A percentile compares a stretch with the other conserved stretches of the same genome.
Evolutionary conservation across 2,113 vertebrate genomes (phyloP).

Genomic region (Argyrosomus japonicus): DNA sequence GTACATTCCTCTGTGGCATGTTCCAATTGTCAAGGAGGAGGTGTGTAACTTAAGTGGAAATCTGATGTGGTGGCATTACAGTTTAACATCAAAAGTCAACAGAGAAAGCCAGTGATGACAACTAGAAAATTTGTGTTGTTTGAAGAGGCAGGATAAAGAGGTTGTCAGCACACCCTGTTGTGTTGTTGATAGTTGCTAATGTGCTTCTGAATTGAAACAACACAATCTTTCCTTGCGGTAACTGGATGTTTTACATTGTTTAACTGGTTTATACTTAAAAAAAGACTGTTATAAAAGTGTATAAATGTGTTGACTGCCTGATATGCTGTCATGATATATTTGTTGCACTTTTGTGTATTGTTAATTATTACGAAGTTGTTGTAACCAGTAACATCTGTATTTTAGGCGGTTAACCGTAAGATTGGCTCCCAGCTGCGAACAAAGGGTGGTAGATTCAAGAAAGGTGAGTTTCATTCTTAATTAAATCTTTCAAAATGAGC

Average conservation of each 20-base stretch:
- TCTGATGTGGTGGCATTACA: neutral
- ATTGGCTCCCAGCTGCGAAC: neutral
- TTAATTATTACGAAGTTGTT: neutral
- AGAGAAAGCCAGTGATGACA: neutral
- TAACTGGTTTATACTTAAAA: too few relatives aligned
- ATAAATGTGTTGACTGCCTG: too few relatives aligned
- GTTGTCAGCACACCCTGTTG: neutral
- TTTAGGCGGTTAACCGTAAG: conserved; percentile 12
- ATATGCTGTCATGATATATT: too few relatives aligned
- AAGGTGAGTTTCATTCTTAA: conserved; percentile 41
- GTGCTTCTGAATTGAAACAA: too few relatives aligned
- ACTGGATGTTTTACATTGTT: too few relatives aligned
- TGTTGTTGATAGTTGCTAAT: too few relatives aligned
- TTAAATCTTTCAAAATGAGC: neutral
- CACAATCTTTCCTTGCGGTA: too few relatives aligned
- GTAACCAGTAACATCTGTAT: neutral
- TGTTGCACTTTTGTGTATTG: neutral
- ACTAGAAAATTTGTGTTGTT: neutral
- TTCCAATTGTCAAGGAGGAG: conserved; percentile 57
- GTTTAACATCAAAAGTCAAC: neutral
- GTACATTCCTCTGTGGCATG: conserved; percentile 64
- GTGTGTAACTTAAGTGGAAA: conserved; percentile 40
- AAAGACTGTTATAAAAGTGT: too few relatives aligned
- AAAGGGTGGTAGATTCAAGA: neutral
- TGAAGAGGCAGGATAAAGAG: neutral